Evolutionary conservation across 2,888 invertebrate genomes (phyloP), one percentile per base, ranked within the genome.

Genomic region (Sturmia bella): DNA sequence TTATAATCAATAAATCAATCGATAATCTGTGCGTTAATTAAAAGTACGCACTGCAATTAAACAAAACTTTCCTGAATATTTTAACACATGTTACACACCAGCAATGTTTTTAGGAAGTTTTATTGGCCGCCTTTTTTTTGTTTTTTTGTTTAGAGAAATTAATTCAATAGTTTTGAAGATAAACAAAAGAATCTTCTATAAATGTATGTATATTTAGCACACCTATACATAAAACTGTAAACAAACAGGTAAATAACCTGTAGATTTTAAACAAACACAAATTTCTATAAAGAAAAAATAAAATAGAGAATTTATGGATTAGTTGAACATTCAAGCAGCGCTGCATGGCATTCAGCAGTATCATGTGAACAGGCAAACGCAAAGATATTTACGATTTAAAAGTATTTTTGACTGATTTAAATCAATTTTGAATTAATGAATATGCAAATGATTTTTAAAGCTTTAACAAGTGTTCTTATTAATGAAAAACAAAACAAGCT

Each of bases 171-270:
- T 63, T 63, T 32, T 15, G n/a, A 70, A 54, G 45, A 37, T 76
- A 70, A 70, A 77, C 70, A 77, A 56, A 48, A 37, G 11, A 15
- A 41, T 11, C 54, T 63, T 43, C n/a, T 13, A 39, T 63, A 61
- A 45, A 39, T 4, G 37, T 24, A 6, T 24, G 12, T 5, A 39
- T 39, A 17, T 13, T 12, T 39, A 41, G n/a, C 13, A 12, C 37
- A 45, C 17, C 5, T 37, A 11, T 2, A 27, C 4, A 27, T 0
- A 50, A 48, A 41, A 21, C 24, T 59, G 32, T 59, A 78, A 72
- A 72, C 61, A 79, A 79, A 61, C 66, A 73, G 72, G 64, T 78
- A 72, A 64, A 79, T 66, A 69, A 45, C n/a, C 41, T 17, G 12
- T 54, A 56, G 32, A 43, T 63, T 13, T 19, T 59, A 75, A 66